Evolutionary conservation across 2,797 vertebrate genomes (phyloP).

Genomic region (Sparus aurata): DNA sequence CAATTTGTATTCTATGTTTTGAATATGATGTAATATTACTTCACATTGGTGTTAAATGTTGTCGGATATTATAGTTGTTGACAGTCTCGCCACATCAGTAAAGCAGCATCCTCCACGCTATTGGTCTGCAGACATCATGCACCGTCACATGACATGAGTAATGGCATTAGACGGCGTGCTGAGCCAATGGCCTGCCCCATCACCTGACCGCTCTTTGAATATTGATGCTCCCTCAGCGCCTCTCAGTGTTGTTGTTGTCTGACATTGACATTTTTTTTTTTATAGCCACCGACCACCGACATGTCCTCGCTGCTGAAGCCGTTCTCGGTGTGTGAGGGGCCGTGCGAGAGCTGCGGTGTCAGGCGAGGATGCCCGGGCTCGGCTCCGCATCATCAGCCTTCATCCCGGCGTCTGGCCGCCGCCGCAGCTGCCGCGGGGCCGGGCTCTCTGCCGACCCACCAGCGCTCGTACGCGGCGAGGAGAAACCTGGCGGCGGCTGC

Average conservation of each 20-base stretch:
- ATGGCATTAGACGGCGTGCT: slow-evolving; percentile 1
- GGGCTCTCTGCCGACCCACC: slow-evolving; percentile 54
- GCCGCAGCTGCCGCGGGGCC: slow-evolving; percentile 47
- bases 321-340: slow-evolving; percentile 81
- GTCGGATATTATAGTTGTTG: background rate
- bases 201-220: slow-evolving; percentile 74
- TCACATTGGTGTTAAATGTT: background rate
- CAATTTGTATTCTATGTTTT: no score
- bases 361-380: slow-evolving; percentile 66
- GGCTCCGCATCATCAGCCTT: slow-evolving; percentile 42
- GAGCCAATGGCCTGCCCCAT: slow-evolving; percentile 64
- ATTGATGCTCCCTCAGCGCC: slow-evolving; percentile 65
- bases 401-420: slow-evolving; percentile 44
- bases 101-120: slow-evolving; percentile 40
- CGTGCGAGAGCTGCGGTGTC: slow-evolving; percentile 72
- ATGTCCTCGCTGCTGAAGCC: slow-evolving; percentile 87
- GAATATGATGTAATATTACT: background rate
- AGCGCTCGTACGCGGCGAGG: slow-evolving; percentile 62
- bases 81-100: slow-evolving; percentile 8
- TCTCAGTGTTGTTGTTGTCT: slow-evolving; percentile 66
- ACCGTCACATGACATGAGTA: slow-evolving; percentile 63
- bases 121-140: slow-evolving; percentile 64
- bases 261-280: slow-evolving; percentile 38
- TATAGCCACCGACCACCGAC: background rate
- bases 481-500: slow-evolving; percentile 82